Evolutionary conservation across 2,113 vertebrate species (phyloP).

Genomic region (Rutilus rutilus): DNA sequence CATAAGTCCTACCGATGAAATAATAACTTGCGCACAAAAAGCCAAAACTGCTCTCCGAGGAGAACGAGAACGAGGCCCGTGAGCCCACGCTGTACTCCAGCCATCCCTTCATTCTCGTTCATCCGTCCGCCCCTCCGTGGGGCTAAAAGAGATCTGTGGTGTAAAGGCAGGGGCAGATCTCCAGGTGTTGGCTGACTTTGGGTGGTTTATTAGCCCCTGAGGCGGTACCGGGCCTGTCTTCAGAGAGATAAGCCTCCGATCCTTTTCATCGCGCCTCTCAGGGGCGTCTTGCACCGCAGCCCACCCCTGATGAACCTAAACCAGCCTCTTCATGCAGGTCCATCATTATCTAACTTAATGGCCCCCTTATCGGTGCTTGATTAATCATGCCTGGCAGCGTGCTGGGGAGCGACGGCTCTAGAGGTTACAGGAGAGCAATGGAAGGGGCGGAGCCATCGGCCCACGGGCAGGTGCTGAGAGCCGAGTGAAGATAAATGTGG

Average conservation of each 20-base stretch:
- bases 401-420: conserved; percentile 23
- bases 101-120: background rate
- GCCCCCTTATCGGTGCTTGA: conserved; percentile 55
- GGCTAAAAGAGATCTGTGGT: conserved; percentile 49
- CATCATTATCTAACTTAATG: conserved; percentile 56
- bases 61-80: conserved; percentile 12
- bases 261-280: conserved; percentile 48
- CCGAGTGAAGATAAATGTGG: conserved; percentile 51
- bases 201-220: conserved; percentile 57
- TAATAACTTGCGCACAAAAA: conserved; percentile 39
- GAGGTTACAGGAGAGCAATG: conserved; percentile 33
- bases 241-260: conserved; percentile 55
- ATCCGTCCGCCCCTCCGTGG: conserved; percentile 13
- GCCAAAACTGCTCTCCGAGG: conserved; percentile 18
- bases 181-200: conserved; percentile 46
- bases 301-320: conserved; percentile 30
- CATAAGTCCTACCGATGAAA: conserved; percentile 47
- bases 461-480: conserved; percentile 44
- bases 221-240: conserved; percentile 50
- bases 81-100: background rate
- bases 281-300: conserved; percentile 22
- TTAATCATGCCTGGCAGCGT: conserved; percentile 54
- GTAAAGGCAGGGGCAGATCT: conserved; percentile 51
- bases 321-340: conserved; percentile 27
- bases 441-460: conserved; percentile 47